Base-by-base conservation (phyloP, 2,113 vertebrate species). In the Ammodytes marinus region DNA sequence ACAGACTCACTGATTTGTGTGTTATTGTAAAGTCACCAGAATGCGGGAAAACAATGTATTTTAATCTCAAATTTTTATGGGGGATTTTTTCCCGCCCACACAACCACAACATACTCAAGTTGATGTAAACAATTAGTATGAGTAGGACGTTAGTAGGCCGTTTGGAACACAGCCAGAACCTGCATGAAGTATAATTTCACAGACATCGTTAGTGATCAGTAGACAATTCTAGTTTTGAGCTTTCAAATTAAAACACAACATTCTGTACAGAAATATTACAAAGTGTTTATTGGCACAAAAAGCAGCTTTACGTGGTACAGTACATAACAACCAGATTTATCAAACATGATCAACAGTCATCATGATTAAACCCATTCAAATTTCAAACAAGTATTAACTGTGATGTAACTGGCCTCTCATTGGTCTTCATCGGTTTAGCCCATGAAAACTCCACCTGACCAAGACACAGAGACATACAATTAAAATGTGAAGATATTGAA, bases 401-500 rank as follows among this genome's bases (percentile, higher is more conserved):
- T 0, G 4, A 45, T 63, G n/a, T n/a, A 69, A 15, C 19, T n/a
- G 3, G 39, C 17, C 53, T 84, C 55, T 0, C 0, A n/a, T n/a
- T 61, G 17, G 59, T 82, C 39, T 40, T 69, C 57, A 49, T 67
- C 79, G n/a, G 6, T 39, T 93, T 53, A 95, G 15, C 94, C 94
- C 37, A 95, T 94, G 84, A 94, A 95, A 73, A 95, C 94, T 64
- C 95, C 94, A 47, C 95, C 95, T 95, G 87, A 49, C 9, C 63
- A n/a, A 87, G 45, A 65, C 39, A 42, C 39, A 42, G 2, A 71
- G 9, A 79, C 43, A 63, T 0, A 64, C 1, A 3, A 39, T 0
- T 6, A 27, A 27, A 27, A 27, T 27, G 27, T 35, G 6, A 58
- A 3, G 2, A 7, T 2, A 17, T 6, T 53, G 35, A 40, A 12